Evolutionary conservation across 2,888 invertebrate genomes (phyloP), one percentile per base, ranked within the genome.

Genomic region (Drosophila kuntzei): DNA sequence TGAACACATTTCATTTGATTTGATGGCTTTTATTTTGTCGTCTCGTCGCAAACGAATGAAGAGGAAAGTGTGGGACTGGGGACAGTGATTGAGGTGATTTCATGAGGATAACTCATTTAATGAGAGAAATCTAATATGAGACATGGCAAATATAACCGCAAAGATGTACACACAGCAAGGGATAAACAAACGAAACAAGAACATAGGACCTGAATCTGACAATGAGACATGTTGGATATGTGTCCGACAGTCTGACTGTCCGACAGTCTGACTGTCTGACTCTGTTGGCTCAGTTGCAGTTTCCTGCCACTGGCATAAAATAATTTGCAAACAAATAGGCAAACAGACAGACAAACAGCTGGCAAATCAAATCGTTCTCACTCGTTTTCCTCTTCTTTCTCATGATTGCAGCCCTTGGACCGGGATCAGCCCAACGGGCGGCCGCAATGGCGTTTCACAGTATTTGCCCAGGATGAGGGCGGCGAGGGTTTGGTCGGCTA

Each of bases 401-500:
- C 18, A 2, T 37, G 16, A 49, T 51, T 14, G 27, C 93, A 97
- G 97, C 97, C 97, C 49, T 93, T 99, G 91, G 98, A 99, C 93
- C 95, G 99, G 81, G 99, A 99, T 94, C 97, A 98, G 90, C 98
- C 99, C 6, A 96, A 97, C 91, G 99, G 99, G 34, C 94, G 98
- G 76, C 98, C 98, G 2, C 97, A 97, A 91, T 98, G 98, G 98
- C 94, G 98, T 83, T 98, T 98, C 92, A 98, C 98, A 3, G 98
- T 98, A 8, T 98, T 98, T 92, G 98, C 98, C 51, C 98, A 98
- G 93, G 98, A 98, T 91, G 98, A 98, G 93, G 97, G 97, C 29
- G 98, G 98, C 47, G 97, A 97, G 93, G 98, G 98, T 51, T 94
- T 98, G 44, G 98, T 98, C 49, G 98, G 98, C 72, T 98, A 98